Base-by-base conservation (phyloP, 2,888 invertebrate genomes). In the Baccha elongata region DNA sequence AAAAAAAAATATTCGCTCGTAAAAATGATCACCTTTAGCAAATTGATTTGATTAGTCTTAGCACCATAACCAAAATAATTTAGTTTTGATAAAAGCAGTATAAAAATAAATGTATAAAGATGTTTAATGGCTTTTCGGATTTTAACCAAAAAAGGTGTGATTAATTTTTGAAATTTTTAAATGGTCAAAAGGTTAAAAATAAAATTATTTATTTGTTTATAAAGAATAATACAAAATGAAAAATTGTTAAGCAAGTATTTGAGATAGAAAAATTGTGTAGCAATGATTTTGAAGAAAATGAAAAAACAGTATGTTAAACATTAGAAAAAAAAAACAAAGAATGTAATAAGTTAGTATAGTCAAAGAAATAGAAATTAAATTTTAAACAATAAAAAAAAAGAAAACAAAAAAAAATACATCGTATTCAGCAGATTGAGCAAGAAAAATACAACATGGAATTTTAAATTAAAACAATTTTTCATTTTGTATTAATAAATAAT, bases 381-480 rank as follows among this genome's bases (percentile, higher is more conserved):
- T 64, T 46, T 15, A 74, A 65, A 48, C 15, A 42, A 78, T 44
- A 55, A 64, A 64, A 1, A 29, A 42, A 21, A 42, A 15, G 29
- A 64, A 23, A 23, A 23, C 29, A 32, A 65, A 62, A 13, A 8
- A 55, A 68, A 21, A 37, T 4, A 19, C 62, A 42, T 55, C 21
- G 19, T 65, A 50, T 60, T 53, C 65, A 60, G 62, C 58, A 13
- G 2, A 40, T 10, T 48, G 29, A 32, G 35, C 19, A 10, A 26
- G 35, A 53, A 32, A 53, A 35, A 19, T 4, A 44, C 48, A 55
- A 64, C 52, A 46, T 8, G 42, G 35, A 71, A 42, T 35, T 69
- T 64, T 13, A 52, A 78, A 86, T 85, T 78, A 85, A 86, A 86
- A 86, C 86, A 86, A 86, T 86, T 86, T 86, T 85, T 86, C 86